phyloP scores from a whole-genome alignment of 1,140 invertebrate species.

The Steinernema khuongi region DNA sequence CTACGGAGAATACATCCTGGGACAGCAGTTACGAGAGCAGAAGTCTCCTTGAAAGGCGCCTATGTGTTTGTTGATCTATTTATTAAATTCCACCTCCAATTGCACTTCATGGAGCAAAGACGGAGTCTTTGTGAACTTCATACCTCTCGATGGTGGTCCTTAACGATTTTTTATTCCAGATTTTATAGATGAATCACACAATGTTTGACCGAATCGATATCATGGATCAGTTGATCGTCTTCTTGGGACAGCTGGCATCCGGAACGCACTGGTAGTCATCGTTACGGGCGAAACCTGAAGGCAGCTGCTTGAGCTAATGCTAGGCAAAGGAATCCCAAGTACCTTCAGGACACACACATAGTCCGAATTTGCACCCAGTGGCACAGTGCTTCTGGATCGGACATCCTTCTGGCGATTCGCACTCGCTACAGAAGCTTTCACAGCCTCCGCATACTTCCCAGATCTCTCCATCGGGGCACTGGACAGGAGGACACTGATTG shows the following conservation, averaged over 20 bases:
- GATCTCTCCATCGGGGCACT: not conserved
- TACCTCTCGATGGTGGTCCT: not conserved
- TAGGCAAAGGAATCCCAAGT: not conserved
- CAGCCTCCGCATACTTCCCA: not conserved
- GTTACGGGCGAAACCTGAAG: not conserved
- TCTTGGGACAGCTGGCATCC: not conserved
- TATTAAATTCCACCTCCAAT: too few relatives aligned
- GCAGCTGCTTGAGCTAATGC: not conserved
- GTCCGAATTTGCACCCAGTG: not conserved
- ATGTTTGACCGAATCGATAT: not conserved
- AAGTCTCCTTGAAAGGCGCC: too few relatives aligned
- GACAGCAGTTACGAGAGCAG: constrained; percentile 55
- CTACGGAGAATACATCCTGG: constrained; percentile 54
- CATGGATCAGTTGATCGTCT: not conserved
- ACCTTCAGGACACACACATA: not conserved
- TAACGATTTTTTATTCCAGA: too few relatives aligned
- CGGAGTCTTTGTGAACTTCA: too few relatives aligned
- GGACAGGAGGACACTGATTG: not conserved
- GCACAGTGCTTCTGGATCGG: too few relatives aligned
- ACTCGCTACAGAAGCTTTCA: not conserved
- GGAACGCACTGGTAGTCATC: not conserved
- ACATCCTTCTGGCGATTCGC: too few relatives aligned
- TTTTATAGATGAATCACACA: not conserved
- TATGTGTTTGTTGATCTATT: too few relatives aligned
- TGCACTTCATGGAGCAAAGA: too few relatives aligned